A percentile compares a stretch with the other conserved stretches of the same genome.
phyloP scores from a whole-genome alignment of 1,140 invertebrate species.

The Contarinia nasturtii region DNA sequence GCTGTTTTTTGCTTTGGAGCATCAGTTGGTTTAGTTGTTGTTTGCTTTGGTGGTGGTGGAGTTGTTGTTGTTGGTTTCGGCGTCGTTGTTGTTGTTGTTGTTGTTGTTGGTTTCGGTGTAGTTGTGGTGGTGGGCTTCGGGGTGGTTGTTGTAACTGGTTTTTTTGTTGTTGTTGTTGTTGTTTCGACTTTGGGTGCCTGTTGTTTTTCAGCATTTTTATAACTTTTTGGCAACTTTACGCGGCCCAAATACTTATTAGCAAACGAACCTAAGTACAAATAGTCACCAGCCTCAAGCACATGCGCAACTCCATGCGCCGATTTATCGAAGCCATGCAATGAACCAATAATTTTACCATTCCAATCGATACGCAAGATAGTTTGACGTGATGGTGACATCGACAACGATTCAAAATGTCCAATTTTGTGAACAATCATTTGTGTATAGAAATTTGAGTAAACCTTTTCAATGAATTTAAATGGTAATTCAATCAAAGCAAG shows the following conservation, averaged over 20 bases:
- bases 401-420: constrained; percentile 22
- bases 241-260: constrained; percentile 42
- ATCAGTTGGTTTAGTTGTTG: constrained; percentile 4
- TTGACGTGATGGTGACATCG: constrained; percentile 21
- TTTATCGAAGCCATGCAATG: constrained; percentile 30
- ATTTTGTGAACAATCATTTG: constrained; percentile 24
- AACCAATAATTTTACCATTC: constrained; percentile 41
- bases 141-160: constrained; percentile 10
- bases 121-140: constrained; percentile 7
- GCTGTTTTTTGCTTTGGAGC: constrained; percentile 1
- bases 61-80: constrained; percentile 9
- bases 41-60: constrained; percentile 2
- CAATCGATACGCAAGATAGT: constrained; percentile 36
- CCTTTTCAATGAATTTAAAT: constrained; percentile 30
- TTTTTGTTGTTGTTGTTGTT: constrained; percentile 6
- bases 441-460: constrained; percentile 25
- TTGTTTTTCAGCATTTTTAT: constrained; percentile 15
- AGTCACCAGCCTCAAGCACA: constrained; percentile 34
- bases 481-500: constrained; percentile 29
- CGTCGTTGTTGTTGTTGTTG: constrained; percentile 6
- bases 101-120: constrained; percentile 8
- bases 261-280: constrained; percentile 39
- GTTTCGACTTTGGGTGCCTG: not conserved
- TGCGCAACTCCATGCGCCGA: constrained; percentile 28
- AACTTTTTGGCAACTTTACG: constrained; percentile 29